Base-by-base conservation (phyloP, 2,888 invertebrate species). In the Hirtodrosophila histrioides region DNA sequence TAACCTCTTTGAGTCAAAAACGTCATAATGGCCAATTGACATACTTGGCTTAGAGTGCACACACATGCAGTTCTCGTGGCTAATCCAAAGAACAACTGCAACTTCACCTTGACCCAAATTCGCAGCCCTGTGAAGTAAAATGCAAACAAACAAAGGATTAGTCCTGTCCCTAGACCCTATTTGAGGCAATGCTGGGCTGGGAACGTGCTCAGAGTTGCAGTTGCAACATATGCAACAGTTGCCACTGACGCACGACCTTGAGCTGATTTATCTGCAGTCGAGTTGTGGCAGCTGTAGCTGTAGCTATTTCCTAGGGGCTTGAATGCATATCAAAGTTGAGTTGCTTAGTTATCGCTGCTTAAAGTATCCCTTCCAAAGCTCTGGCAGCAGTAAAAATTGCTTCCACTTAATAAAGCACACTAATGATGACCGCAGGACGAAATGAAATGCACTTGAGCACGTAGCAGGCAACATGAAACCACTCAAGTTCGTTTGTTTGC, bases 381-480 rank as follows among this genome's bases (percentile, higher is more conserved):
- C 10, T 27, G 45, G 45, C 39, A 53, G 37, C 44, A 37, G 43
- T 3, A 35, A 40, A 49, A 70, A 78, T 69, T 75, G 67, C 78
- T 83, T 88, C 84, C 88, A 88, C 88, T 84, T 88, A 84, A 84
- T 88, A 86, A 88, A 88, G 85, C 84, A 84, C 78, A 86, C 87
- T 88, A 84, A 84, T 84, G 88, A 84, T 88, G 88, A 84, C 84
- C 84, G 87, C 84, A 84, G 84, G 68, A 78, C 70, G 35, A 64
- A 69, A 68, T 69, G 73, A 65, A 84, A 71, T 68, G 71, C 87
- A 88, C 87, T 88, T 88, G 83, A 85, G 89, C 87, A 88, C 87
- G 87, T 88, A 80, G 75, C 78, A 67, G 69, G 68, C 71, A 76
- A 75, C 69, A 66, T 62, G 78, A 86, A 71, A 78, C 78, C 72